Evolutionary conservation across 2,888 invertebrate genomes (phyloP), one percentile per base, ranked within the genome.

Genomic region (Alitta virens): DNA sequence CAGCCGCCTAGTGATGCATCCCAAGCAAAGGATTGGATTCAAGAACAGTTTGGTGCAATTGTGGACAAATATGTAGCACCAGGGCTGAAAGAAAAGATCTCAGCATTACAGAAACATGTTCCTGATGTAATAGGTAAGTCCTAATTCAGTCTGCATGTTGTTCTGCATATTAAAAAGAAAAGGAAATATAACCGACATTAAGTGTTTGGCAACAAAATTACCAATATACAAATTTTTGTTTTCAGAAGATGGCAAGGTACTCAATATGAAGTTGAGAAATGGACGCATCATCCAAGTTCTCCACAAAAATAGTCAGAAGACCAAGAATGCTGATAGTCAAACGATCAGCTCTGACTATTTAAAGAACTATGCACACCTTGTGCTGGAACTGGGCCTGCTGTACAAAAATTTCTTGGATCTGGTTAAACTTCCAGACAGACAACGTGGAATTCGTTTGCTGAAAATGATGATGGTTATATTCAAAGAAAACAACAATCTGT

Each of bases 391-490:
- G 2, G 62, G 62, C 3, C 12, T 62, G 23, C 1, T 56, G 2
- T 56, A 50, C 56, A 62, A 38, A 24, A 51, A 56, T 40, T 23
- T 56, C 1, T 23, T 25, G 1, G 56, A 56, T 2, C 3, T n/a
- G n/a, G 21, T 50, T 3, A 33, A 49, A 33, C 1, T 56, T 1
- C 62, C 62, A 5, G 27, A 62, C 50, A 25, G 62, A 7, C 7
- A 9, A 16, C 18, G 56, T 12, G 24, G 38, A 1, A 5, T 62
- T 3, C 12, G 56, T 3, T 7, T 26, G 2, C 2, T 62, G 49
- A 62, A 62, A 38, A 23, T 50, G 7, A 49, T 50, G 23, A 62
- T 62, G 62, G n/a, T 62, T 2, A 5, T 38, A 1, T 51, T 62
- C 26, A 46, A 43, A 33, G 50, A 38, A 14, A 50, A 51, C 50